phyloP scores from a whole-genome alignment of 2,113 vertebrate genomes.

The Ochotona princeps region DNA sequence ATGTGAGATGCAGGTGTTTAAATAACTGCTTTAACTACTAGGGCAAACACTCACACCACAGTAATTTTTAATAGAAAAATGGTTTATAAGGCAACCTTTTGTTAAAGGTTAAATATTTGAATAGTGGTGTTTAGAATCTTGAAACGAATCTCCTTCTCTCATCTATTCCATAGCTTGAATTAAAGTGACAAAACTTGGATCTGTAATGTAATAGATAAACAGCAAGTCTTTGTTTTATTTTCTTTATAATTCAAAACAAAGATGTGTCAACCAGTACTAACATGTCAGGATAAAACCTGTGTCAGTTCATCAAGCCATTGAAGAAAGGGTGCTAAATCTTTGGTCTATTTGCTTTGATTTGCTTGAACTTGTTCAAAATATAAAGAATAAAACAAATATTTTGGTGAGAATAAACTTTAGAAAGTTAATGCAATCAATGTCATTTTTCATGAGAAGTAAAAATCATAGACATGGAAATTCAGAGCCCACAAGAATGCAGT shows the following conservation, averaged over 20 bases:
- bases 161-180: not conserved
- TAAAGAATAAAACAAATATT: not conserved
- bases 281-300: not conserved
- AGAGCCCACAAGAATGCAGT: not conserved
- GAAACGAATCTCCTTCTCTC: not conserved
- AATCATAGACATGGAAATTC: not conserved
- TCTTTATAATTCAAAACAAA: not conserved
- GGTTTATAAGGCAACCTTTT: not conserved
- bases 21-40: too few relatives aligned
- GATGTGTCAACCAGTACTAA: not conserved
- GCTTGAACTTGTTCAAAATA: not conserved
- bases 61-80: not conserved
- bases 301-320: not conserved
- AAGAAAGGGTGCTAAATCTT: not conserved
- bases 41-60: not conserved
- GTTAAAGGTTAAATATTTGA: not conserved
- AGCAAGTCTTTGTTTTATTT: not conserved
- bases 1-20: too few relatives aligned
- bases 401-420: constrained; percentile 5
- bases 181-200: constrained; percentile 22
- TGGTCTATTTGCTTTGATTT: constrained; percentile 10
- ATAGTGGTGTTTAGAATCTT: not conserved
- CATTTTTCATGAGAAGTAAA: not conserved
- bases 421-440: constrained; percentile 8
- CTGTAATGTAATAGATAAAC: constrained; percentile 10